These are phyloP conservation scores for Campoplex capitator DNA, from an alignment of 2,888 invertebrate species.

Conservation along the genomic window DNA sequence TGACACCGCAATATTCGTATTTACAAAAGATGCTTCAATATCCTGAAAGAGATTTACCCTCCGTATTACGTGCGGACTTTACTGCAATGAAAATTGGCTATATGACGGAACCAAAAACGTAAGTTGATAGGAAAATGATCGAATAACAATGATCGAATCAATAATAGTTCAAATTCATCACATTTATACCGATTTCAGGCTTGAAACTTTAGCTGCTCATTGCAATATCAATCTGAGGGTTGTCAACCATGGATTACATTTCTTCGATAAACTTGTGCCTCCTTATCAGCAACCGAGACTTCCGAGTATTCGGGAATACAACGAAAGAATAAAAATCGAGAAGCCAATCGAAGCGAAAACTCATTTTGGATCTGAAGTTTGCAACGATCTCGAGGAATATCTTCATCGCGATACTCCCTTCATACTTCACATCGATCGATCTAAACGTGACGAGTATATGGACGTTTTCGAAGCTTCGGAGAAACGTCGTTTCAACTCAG, in stretches of 20 bases:
- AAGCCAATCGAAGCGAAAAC: not conserved
- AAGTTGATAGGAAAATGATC: conserved; percentile 67
- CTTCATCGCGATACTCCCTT: conserved; percentile 74
- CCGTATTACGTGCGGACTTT: conserved; percentile 76
- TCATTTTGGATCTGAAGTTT: conserved; percentile 61
- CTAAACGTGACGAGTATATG: conserved; percentile 73
- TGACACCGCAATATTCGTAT: conserved; percentile 80
- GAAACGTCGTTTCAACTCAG: conserved; percentile 20
- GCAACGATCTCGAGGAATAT: conserved; percentile 73
- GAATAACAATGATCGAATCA: not conserved
- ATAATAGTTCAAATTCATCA: not conserved
- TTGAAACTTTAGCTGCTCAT: conserved; percentile 74
- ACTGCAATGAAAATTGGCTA: conserved; percentile 78
- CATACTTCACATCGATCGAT: conserved; percentile 71
- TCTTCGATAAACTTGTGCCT: conserved; percentile 79
- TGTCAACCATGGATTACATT: conserved; percentile 77
- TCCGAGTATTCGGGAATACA: conserved; percentile 71
- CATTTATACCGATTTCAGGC: conserved; percentile 70
- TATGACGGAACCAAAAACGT: conserved; percentile 78
- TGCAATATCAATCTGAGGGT: conserved; percentile 76
- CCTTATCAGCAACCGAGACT: conserved; percentile 73
- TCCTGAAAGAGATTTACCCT: conserved; percentile 75
- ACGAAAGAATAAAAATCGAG: conserved; percentile 70
- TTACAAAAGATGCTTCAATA: conserved; percentile 76
- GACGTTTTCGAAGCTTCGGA: conserved; percentile 22